phyloP scores from a whole-genome alignment of 2,797 vertebrate genomes.

The Propithecus deckenii region DNA sequence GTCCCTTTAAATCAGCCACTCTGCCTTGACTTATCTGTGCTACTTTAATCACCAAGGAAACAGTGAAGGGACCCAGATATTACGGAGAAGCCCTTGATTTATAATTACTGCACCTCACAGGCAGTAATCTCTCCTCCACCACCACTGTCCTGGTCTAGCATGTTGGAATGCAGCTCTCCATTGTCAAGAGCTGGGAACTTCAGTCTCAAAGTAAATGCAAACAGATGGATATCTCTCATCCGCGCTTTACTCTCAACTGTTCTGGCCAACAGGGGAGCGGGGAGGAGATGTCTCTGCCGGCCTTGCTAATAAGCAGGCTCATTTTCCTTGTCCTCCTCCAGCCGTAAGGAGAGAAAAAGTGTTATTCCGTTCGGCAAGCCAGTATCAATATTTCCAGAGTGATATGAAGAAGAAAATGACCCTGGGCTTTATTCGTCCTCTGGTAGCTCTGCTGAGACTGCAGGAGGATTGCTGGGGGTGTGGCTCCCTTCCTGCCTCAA shows the following conservation, averaged over 20 bases:
- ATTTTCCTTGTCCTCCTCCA: slow-evolving; percentile 16
- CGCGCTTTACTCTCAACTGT: slow-evolving; percentile 33
- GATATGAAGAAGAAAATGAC: neutral
- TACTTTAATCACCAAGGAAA: slow-evolving; percentile 77
- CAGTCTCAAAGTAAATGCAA: slow-evolving; percentile 80
- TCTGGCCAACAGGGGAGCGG: slow-evolving; percentile 32
- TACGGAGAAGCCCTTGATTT: slow-evolving; percentile 73
- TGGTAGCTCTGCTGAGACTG: neutral
- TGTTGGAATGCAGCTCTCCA: slow-evolving; percentile 34
- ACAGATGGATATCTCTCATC: slow-evolving; percentile 68
- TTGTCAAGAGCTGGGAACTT: slow-evolving; percentile 56
- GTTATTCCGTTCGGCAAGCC: slow-evolving; percentile 44
- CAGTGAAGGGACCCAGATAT: slow-evolving; percentile 67
- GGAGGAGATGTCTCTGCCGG: neutral
- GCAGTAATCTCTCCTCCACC: neutral
- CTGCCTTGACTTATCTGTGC: slow-evolving; percentile 73
- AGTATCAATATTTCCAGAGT: slow-evolving; percentile 52
- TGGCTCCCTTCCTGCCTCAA: neutral
- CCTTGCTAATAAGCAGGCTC: slow-evolving; percentile 60
- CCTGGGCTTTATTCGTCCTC: neutral
- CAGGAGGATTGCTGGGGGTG: neutral
- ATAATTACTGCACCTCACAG: slow-evolving; percentile 59
- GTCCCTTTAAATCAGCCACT: slow-evolving; percentile 68
- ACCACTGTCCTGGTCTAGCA: slow-evolving; percentile 14
- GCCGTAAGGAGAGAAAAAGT: neutral